Conservation (phyloP, 2,113 vertebrate species). For the Struthio camelus region DNA sequence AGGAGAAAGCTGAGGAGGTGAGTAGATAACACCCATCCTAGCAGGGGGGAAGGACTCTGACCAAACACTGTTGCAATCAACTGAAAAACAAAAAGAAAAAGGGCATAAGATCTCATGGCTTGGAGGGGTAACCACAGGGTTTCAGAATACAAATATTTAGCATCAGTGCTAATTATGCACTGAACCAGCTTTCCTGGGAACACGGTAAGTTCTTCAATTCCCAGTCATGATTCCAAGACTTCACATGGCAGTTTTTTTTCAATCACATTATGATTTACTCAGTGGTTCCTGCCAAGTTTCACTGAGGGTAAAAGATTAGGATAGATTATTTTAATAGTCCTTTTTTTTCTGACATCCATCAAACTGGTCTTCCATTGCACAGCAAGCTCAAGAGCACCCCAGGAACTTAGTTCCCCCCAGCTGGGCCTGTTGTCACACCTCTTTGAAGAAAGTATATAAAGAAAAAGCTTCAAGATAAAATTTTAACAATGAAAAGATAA, state of each 20-base stretch:
- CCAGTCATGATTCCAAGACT: neutral
- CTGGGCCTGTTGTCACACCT: neutral
- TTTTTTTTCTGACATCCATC: neutral
- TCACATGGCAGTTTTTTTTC: conserved; percentile 12
- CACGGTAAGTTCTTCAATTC: neutral
- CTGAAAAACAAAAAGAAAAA: neutral
- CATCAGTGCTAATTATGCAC: neutral
- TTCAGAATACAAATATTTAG: neutral
- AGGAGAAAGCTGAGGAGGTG: neutral
- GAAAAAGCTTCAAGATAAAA: neutral
- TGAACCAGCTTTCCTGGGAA: neutral
- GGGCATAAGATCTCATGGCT: neutral
- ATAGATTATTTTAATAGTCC: neutral
- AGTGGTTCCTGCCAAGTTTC: conserved; percentile 7
- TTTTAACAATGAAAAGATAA: neutral
- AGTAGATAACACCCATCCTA: neutral
- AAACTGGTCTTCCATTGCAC: neutral
- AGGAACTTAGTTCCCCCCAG: neutral
- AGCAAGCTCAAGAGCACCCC: neutral
- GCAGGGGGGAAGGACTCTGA: neutral
- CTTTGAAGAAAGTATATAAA: neutral
- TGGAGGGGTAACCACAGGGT: neutral
- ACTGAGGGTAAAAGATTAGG: neutral
- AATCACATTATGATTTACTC: conserved; percentile 12
- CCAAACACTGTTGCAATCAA: neutral